Percentiles rank a stretch among this genome's conserved stretches.
Evolutionary conservation across 37 sponge, comb jelly and placozoan genomes (phyloP).

Genomic region (Ephydatia muelleri): DNA sequence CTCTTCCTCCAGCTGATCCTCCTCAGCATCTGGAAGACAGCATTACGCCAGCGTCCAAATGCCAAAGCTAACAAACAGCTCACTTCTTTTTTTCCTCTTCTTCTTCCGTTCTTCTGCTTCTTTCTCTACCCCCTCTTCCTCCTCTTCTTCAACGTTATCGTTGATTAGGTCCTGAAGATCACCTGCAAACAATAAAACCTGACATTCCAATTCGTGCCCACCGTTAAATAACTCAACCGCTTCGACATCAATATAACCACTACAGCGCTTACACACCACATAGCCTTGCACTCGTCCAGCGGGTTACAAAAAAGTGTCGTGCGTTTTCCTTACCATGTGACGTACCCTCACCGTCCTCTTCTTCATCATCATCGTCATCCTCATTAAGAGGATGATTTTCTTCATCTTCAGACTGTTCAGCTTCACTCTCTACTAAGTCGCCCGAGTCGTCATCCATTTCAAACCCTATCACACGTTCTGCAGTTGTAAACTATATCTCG

Average conservation of each 20-base stretch:
- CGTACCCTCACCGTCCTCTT: constrained; percentile 4
- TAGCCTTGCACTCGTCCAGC: too few species aligned
- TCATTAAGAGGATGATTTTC: constrained; percentile 17
- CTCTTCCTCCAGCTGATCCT: constrained; percentile 59
- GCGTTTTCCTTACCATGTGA: neutral
- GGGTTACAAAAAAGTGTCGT: too few species aligned
- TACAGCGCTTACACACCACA: too few species aligned
- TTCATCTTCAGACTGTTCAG: constrained; percentile 28
- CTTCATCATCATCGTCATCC: constrained; percentile 25
- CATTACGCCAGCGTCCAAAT: neutral
- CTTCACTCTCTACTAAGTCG: neutral
- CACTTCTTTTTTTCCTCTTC: constrained; percentile 26
- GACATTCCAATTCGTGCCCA: too few species aligned
- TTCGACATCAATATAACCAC: too few species aligned
- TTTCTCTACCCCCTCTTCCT: constrained; percentile 35
- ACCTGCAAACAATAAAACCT: neutral
- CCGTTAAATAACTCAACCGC: too few species aligned
- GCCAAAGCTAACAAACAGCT: constrained; percentile 3
- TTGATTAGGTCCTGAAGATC: constrained; percentile 45
- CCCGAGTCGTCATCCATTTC: neutral
- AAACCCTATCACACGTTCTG: too few species aligned
- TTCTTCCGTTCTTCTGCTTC: constrained; percentile 20
- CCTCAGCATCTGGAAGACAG: neutral
- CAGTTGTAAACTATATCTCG: too few species aligned
- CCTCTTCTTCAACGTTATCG: constrained; percentile 37